phyloP scores from a whole-genome alignment of 2,797 vertebrate genomes.

The Hippocampus kuda region DNA sequence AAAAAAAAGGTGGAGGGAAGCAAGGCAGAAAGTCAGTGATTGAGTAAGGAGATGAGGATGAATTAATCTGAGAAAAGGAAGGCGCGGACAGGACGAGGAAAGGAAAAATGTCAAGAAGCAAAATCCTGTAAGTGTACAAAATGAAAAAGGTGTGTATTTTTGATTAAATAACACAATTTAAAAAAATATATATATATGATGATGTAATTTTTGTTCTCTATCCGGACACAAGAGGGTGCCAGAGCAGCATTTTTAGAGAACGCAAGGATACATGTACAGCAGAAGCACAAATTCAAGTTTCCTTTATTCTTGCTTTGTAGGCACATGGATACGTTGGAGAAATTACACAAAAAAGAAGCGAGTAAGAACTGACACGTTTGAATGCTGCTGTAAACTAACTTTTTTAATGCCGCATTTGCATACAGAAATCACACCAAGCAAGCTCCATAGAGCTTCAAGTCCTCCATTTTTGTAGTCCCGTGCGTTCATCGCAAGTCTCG shows the following conservation, averaged over 20 bases:
- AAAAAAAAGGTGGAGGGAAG: too few relatives aligned
- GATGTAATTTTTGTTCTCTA: conserved; percentile 2
- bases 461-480: neutral
- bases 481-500: neutral
- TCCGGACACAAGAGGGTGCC: conserved; percentile 32
- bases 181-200: too few relatives aligned
- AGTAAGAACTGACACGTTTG: neutral
- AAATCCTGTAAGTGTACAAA: too few relatives aligned
- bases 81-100: too few relatives aligned
- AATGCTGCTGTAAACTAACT: neutral
- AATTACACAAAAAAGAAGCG: neutral
- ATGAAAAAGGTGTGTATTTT: too few relatives aligned
- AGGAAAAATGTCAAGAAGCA: too few relatives aligned
- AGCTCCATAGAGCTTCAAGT: neutral
- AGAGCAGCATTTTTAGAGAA: neutral
- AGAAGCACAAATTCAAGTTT: neutral
- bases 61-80: too few relatives aligned
- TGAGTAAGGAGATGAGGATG: too few relatives aligned
- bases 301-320: neutral
- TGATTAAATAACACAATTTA: too few relatives aligned
- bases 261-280: neutral
- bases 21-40: too few relatives aligned
- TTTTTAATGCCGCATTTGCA: neutral
- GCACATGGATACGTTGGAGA: neutral
- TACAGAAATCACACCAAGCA: neutral